Base-by-base conservation (phyloP, 2,888 invertebrate genomes). In the Drosophila quinaria region DNA sequence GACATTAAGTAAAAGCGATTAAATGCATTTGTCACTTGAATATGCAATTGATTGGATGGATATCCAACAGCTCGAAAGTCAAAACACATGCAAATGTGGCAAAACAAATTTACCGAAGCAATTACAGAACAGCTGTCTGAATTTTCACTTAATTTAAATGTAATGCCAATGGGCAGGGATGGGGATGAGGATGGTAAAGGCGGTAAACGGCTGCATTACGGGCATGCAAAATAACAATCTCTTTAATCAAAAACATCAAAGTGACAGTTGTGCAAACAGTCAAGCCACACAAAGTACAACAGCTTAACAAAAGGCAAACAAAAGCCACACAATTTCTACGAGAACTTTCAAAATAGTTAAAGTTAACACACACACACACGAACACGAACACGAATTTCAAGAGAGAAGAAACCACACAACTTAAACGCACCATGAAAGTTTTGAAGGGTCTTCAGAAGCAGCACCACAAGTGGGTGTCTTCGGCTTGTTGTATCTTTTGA, bases 361-460 rank as follows among this genome's bases (percentile, higher is more conserved):
- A 62, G 46, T 31, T 42, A 42, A 61, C 37, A 52, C 35, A 49
- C 13, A 62, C 39, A 59, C 22, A 44, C 42, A 44, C 8, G 31
- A 15, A 41, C 47, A 58, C 35, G 6, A 25, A 39, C 58, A 59
- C 35, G 9, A 19, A 56, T 17, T 33, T 37, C 29, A 37, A 29
- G n/a, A 44, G 19, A 39, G 25, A 25, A 51, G 17, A 49, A 49
- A 46, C 69, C 78, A 74, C 61, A 71, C 70, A 70, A 78, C 64
- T 77, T 79, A 49, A 88, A 88, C 83, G 74, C 83, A 88, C 83
- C 83, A 68, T 63, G 42, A 72, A 81, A 81, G 52, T 70, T 70
- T 67, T 25, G 33, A 69, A 61, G 68, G 64, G 62, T 54, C 63
- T 77, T 64, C 61, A 33, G 15, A 42, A 46, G 33, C 33, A 59